phyloP scores from a whole-genome alignment of 2,888 invertebrate species.

The Papilio protenor region DNA sequence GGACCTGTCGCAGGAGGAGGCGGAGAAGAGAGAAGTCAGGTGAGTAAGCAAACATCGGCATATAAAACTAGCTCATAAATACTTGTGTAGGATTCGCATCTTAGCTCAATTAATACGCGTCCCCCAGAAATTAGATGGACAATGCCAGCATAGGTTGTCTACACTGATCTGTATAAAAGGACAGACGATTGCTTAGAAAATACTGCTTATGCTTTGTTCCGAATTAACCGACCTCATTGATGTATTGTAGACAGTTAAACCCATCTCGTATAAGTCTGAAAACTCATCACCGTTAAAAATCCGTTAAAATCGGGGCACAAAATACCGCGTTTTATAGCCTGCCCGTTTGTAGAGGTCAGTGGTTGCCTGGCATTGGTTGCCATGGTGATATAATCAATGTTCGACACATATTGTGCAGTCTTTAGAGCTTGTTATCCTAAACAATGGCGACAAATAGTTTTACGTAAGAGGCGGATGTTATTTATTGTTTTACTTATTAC shows the following conservation, averaged over 20 bases:
- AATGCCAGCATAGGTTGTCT: background rate
- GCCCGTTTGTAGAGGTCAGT: background rate
- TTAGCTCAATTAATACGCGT: background rate
- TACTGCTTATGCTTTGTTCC: too few relatives aligned
- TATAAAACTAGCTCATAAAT: background rate
- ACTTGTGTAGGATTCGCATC: background rate
- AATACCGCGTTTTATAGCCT: background rate
- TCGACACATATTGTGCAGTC: background rate
- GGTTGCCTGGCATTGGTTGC: background rate
- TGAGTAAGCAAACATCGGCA: conserved; percentile 75
- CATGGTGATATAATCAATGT: background rate
- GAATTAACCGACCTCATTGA: too few relatives aligned
- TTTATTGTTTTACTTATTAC: background rate
- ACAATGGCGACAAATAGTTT: conserved; percentile 4
- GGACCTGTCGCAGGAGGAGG: conserved; percentile 96
- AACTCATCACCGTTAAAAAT: too few relatives aligned
- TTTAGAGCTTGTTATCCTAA: background rate
- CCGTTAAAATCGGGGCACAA: too few relatives aligned
- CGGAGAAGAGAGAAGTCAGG: conserved; percentile 97
- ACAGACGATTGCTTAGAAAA: too few relatives aligned
- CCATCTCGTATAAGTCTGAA: too few relatives aligned
- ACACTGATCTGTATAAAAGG: background rate
- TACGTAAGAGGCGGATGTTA: background rate
- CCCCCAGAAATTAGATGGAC: background rate
- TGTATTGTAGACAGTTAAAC: too few relatives aligned